Evolutionary conservation across 2,113 vertebrate genomes (phyloP).

Genomic region (Sclerurus mexicanus): DNA sequence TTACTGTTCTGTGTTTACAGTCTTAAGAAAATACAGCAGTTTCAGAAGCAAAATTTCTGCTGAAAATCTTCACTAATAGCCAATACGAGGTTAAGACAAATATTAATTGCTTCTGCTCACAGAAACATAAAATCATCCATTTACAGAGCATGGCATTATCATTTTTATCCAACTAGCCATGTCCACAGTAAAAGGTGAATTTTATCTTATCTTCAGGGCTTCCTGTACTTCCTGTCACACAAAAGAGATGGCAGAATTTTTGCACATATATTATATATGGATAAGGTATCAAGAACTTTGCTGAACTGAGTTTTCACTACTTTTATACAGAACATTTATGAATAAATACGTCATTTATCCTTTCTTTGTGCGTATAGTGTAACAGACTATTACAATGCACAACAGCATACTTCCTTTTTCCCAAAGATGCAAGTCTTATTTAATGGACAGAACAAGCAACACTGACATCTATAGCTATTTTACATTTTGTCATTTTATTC

Average conservation of each 20-base stretch:
- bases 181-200: not conserved
- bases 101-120: not conserved
- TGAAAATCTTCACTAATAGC: not conserved
- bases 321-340: not conserved
- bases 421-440: not conserved
- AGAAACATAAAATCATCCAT: not conserved
- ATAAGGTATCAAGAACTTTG: not conserved
- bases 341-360: not conserved
- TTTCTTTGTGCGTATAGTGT: not conserved
- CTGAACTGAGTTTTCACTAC: not conserved
- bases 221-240: not conserved
- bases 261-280: not conserved
- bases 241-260: not conserved
- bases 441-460: not conserved
- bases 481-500: not conserved
- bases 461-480: not conserved
- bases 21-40: not conserved
- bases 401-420: not conserved
- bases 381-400: not conserved
- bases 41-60: not conserved
- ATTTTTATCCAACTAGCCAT: not conserved
- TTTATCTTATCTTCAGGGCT: not conserved
- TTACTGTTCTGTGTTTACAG: not conserved
- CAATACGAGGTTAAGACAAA: not conserved
- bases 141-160: not conserved